Base-by-base conservation (phyloP, 2,113 vertebrate species). In the Numida meleagris region DNA sequence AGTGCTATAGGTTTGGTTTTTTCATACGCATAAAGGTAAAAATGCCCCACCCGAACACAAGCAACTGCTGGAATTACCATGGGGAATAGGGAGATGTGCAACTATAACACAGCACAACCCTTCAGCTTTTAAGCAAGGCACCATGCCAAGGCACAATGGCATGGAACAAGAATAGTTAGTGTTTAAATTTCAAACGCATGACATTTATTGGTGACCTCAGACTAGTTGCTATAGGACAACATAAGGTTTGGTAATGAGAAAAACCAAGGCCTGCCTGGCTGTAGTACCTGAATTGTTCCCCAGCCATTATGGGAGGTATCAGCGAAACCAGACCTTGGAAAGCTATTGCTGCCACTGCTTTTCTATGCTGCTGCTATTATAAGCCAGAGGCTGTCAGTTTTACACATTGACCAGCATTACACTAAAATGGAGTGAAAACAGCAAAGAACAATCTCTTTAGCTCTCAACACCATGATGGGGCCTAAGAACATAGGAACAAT, bases 91-190 rank as follows among this genome's bases (percentile, higher is more conserved):
- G 36, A 27, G 59, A 62, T 17, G 17, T 43, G 3, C 12, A 70
- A 58, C 5, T 45, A 4, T 33, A 61, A 48, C 7, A 46, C 38
- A 25, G 27, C 16, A n/a, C 14, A 1, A 3, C 17, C 33, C 75
- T 57, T 23, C 51, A 65, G 46, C 27, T 75, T 68, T 29, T 12
- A 19, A 82, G 29, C 1, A 5, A 29, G 23, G 33, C 16, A n/a
- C 48, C 53, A 66, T 46, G 40, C 20, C 16, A 3, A n/a, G n/a
- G 59, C 43, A 71, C 34, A 38, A 10, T 1, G 3, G 43, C 40
- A 42, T 4, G 10, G 9, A 53, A 40, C 66, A 70, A 29, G 5
- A 34, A 1, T 1, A 59, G 1, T 0, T 2, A 27, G 12, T 14
- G 58, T 42, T 88, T 48, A 46, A 9, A 23, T 62, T 65, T 29